Evolutionary conservation across 2,888 invertebrate species (phyloP), one percentile per base, ranked within the genome.

Genomic region (Trisateles emortualis): DNA sequence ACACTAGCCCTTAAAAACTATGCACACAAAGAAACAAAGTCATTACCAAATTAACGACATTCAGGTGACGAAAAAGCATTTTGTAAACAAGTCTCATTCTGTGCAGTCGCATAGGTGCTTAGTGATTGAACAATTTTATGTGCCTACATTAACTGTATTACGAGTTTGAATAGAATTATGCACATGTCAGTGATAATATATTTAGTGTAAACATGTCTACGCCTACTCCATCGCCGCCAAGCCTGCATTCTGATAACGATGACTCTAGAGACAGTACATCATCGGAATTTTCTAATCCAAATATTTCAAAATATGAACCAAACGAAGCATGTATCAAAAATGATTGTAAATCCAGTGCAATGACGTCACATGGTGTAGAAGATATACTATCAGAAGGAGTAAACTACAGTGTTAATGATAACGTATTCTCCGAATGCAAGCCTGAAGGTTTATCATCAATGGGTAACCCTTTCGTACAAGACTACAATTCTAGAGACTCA

Each of bases 21-120:
- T 71, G 74, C 90, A 90, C 88, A 90, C 91, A 81, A 78, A 84
- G 72, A 78, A 75, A 84, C 74, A 76, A 85, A 86, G 84, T 87
- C 89, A 92, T 92, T 92, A 92, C 86, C 83, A 88, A 91, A 92
- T 92, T 90, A 90, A 91, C 88, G 83, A 85, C 76, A 82, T 80
- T 76, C 87, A 90, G 90, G 90, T 91, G 86, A 88, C 86, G 81
- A 88, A 88, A 90, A 88, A 86, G 79, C 88, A 91, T 90, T 91
- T 90, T 82, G 90, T 91, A 87, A 90, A 92, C 86, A 90, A 88
- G 78, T 60, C 77, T 85, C 86, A 81, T 76, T 81, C 81, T 53
- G 82, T 76, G 72, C 86, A 81, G 92, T 86, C 88, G 88, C 78
- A 61, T 83, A 74, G 72, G 76, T 80, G 76, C 60, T 75, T 69